phyloP scores from a whole-genome alignment of 2,888 invertebrate genomes.

The Drosophila meridionalis region DNA sequence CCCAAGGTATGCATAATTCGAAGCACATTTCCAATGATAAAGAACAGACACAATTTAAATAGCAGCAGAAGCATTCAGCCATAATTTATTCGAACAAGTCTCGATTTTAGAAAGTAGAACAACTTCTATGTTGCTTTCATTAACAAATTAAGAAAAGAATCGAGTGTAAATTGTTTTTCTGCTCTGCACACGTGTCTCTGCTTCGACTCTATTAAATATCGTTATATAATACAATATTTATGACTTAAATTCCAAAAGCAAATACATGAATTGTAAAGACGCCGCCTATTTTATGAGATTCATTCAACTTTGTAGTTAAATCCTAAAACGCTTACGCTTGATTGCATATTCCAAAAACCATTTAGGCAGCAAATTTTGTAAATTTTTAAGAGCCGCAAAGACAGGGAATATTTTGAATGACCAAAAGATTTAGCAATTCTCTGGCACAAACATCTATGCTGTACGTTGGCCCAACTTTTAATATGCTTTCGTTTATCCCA shows the following conservation, averaged over 20 bases:
- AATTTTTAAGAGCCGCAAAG: slow-evolving; percentile 11
- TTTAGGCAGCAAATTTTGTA: neutral
- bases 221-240: neutral
- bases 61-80: neutral
- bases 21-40: neutral
- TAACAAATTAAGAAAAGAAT: neutral
- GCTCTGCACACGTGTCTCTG: neutral
- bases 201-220: neutral
- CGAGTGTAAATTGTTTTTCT: neutral
- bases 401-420: slow-evolving; percentile 14
- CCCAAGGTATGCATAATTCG: neutral
- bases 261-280: neutral
- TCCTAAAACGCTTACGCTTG: slow-evolving; percentile 5
- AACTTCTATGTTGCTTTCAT: neutral
- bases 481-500: slow-evolving; percentile 3
- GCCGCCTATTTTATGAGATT: slow-evolving; percentile 3
- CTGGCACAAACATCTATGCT: neutral
- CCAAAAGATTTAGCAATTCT: slow-evolving; percentile 6
- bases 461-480: slow-evolving; percentile 5
- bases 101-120: slow-evolving; percentile 5
- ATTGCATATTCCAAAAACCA: slow-evolving; percentile 1
- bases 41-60: neutral
- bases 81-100: neutral
- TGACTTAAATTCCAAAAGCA: neutral
- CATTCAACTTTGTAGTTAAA: neutral